Evolutionary conservation across 2,113 vertebrate species (phyloP).

Genomic region (Ceyx margarethae): DNA sequence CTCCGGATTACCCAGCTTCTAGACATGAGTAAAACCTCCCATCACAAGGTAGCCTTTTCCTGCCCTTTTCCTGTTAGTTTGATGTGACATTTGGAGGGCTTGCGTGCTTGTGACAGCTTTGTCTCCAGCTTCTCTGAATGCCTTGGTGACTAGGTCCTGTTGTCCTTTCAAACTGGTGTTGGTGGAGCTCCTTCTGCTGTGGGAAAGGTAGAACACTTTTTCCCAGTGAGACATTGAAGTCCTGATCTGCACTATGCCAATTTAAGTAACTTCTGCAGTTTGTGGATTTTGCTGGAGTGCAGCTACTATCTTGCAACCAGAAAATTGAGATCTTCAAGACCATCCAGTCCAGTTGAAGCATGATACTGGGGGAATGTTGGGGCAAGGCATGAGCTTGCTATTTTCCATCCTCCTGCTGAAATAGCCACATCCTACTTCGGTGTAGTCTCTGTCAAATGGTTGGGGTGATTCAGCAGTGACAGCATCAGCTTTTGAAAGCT

Average conservation of each 20-base stretch:
- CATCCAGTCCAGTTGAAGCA: neutral
- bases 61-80: neutral
- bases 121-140: neutral
- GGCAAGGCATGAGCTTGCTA: neutral
- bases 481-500: neutral
- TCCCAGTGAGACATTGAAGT: accelerated
- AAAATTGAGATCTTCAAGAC: neutral
- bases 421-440: neutral
- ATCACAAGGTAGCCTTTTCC: conserved; percentile 82
- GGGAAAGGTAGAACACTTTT: neutral
- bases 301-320: too few relatives aligned
- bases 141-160: neutral
- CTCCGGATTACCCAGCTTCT: conserved; percentile 79
- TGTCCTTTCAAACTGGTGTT: neutral
- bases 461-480: neutral
- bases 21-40: conserved; percentile 75
- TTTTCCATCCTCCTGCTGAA: neutral
- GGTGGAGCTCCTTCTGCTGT: neutral
- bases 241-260: neutral
- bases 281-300: neutral
- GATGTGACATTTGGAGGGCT: neutral
- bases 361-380: neutral
- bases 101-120: neutral
- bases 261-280: neutral
- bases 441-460: neutral